Conservation (phyloP, 1,140 invertebrate species). For the Formica exsecta region DNA sequence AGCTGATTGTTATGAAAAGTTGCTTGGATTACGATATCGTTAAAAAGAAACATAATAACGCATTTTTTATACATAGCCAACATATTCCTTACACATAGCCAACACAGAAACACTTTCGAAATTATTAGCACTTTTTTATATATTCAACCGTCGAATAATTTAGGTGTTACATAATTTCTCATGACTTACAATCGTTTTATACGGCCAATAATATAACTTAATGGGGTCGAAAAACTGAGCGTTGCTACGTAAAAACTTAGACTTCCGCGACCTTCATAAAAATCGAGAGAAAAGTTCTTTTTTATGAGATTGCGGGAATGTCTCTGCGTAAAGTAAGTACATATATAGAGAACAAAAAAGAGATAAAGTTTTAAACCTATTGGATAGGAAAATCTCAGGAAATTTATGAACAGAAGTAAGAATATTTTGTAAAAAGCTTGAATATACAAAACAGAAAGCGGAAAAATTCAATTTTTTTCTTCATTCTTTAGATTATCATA, state of each 20-base stretch:
- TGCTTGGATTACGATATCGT: background rate
- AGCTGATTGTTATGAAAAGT: background rate
- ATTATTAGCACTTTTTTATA: background rate
- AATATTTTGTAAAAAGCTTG: conserved; percentile 54
- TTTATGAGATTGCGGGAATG: conserved; percentile 43
- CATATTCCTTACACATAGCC: background rate
- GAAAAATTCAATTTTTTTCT: background rate
- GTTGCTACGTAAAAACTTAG: conserved; percentile 38
- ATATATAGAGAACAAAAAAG: conserved; percentile 2
- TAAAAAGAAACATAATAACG: background rate
- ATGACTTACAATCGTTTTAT: conserved; percentile 32
- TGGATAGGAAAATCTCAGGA: conserved; percentile 30
- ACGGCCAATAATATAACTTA: conserved; percentile 58
- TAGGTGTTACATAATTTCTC: background rate
- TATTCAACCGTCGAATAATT: conserved; percentile 15
- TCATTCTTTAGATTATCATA: background rate
- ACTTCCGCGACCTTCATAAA: conserved; percentile 52
- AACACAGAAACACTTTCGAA: background rate
- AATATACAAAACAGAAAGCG: conserved; percentile 16
- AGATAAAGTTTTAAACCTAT: conserved; percentile 48
- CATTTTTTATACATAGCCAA: background rate
- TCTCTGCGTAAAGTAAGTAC: conserved; percentile 51
- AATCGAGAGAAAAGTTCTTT: conserved; percentile 62
- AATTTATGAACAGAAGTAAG: conserved; percentile 36
- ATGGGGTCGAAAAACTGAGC: conserved; percentile 53